Evolutionary conservation across 2,888 invertebrate genomes (phyloP), one percentile per base, ranked within the genome.

Genomic region (Agapostemon virescens): DNA sequence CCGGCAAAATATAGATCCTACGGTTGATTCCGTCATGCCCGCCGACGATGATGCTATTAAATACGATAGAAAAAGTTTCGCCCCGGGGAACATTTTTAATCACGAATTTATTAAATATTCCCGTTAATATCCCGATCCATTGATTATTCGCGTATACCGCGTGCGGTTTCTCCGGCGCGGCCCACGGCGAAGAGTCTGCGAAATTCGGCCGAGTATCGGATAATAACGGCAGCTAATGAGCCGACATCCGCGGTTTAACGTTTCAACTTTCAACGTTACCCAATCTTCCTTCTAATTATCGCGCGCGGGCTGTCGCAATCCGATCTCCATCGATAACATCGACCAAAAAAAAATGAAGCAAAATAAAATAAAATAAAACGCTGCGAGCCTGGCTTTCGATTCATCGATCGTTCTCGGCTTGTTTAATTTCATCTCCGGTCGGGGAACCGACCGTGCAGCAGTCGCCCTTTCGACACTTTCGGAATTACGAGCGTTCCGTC

Each of bases 31-130:
- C 69, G 70, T 74, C 74, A 49, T 40, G n/a, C 75, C 58, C 4
- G 11, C 36, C 63, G 7, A 45, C 69, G 64, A 66, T 64, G n/a
- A 58, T 55, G 64, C 30, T 72, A 72, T 69, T 78, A 72, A 72
- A 79, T 72, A 61, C 68, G 68, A 77, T 72, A 69, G 69, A 78
- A 69, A 78, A 80, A 80, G 64, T 73, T 73, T 45, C 20, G 42
- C 2, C 11, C 40, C 61, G 20, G 20, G 1, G 3, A 26, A 15
- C 13, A 15, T 38, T 64, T 78, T 73, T 69, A 80, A 80, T 73
- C 30, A 13, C 23, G 26, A 66, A 58, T 73, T 73, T 49, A 79
- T 80, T 73, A 73, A 73, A 79, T 73, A 79, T 58, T 78, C 68
- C 45, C 38, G 71, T 26, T 72, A 64, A 72, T 72, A 42, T n/a